Conservation (phyloP, 1,140 invertebrate species). For the Leptinotarsa undecemlineata region DNA sequence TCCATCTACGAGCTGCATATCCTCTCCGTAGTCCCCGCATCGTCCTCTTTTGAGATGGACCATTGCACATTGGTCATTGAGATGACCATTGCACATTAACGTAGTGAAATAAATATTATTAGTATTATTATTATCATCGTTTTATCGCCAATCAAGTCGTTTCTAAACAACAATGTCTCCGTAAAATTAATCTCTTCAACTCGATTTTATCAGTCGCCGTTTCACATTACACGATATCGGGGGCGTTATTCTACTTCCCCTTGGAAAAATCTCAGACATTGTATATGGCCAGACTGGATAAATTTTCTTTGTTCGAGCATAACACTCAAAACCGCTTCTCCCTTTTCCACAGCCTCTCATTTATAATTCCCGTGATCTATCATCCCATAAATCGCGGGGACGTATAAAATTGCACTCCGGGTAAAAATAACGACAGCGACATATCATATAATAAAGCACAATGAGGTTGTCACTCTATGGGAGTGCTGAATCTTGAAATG, state of each 20-base stretch:
- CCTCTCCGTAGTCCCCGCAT: too few relatives aligned
- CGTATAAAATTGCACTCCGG: background rate
- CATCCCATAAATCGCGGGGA: background rate
- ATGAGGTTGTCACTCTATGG: slow-evolving; percentile 2
- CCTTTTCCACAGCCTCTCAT: background rate
- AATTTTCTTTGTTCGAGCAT: slow-evolving; percentile 3
- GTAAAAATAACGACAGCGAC: slow-evolving; percentile 1
- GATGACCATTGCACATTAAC: too few relatives aligned
- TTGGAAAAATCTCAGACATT: background rate
- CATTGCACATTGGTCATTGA: too few relatives aligned
- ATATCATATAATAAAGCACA: slow-evolving; percentile 6
- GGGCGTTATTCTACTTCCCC: slow-evolving; percentile 4
- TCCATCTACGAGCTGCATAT: too few relatives aligned
- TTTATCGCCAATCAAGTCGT: too few relatives aligned
- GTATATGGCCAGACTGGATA: background rate
- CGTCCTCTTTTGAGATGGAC: too few relatives aligned
- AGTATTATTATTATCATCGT: too few relatives aligned
- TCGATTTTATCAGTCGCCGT: background rate
- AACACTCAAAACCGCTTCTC: background rate
- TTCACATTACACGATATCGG: slow-evolving; percentile 2
- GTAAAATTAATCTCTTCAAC: too few relatives aligned
- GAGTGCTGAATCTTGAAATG: slow-evolving; percentile 7
- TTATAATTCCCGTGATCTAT: background rate
- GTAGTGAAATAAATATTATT: too few relatives aligned
- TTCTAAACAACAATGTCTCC: too few relatives aligned